A percentile compares a stretch with the other conserved stretches of the same genome.
Conservation (phyloP, 64 coral and sea anemone species). For the Astreopora myriophthalma region DNA sequence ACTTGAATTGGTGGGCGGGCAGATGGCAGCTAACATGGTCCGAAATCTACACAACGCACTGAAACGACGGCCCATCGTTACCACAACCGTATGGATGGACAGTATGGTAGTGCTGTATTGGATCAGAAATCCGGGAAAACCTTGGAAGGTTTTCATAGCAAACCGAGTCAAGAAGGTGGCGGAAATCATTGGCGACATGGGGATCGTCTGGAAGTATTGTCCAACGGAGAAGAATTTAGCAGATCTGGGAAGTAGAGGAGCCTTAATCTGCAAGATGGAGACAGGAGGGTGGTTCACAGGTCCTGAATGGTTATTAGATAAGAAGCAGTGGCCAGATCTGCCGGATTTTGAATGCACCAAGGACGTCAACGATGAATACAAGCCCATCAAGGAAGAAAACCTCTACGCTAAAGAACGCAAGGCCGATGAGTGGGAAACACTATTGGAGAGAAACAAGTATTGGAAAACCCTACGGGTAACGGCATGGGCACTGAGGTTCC, state of each 20-base stretch:
- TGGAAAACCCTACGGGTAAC: constrained; percentile 55
- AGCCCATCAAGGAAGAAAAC: constrained; percentile 1
- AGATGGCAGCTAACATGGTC: constrained; percentile 51
- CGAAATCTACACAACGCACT: constrained; percentile 30
- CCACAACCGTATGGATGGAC: constrained; percentile 69
- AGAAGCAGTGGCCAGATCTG: background rate
- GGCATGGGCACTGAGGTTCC: constrained; percentile 35
- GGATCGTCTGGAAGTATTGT: constrained; percentile 3
- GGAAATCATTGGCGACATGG: background rate
- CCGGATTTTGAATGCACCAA: background rate
- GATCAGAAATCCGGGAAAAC: constrained; percentile 63
- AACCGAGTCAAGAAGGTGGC: constrained; percentile 56
- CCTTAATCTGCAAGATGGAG: background rate
- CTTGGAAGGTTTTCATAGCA: constrained; percentile 54
- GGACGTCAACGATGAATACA: constrained; percentile 24
- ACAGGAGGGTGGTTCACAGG: constrained; percentile 19
- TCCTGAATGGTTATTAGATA: constrained; percentile 22
- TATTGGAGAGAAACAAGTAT: constrained; percentile 16
- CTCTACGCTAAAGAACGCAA: background rate
- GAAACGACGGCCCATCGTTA: constrained; percentile 19
- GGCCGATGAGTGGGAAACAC: constrained; percentile 51
- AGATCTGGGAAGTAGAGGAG: no score
- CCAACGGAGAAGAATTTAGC: constrained; percentile 11
- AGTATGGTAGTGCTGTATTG: constrained; percentile 56
- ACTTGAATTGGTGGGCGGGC: constrained; percentile 14